These are phyloP conservation scores for Seriola rivoliana DNA, from an alignment of 2,113 vertebrate genomes.

Conservation along the genomic window DNA sequence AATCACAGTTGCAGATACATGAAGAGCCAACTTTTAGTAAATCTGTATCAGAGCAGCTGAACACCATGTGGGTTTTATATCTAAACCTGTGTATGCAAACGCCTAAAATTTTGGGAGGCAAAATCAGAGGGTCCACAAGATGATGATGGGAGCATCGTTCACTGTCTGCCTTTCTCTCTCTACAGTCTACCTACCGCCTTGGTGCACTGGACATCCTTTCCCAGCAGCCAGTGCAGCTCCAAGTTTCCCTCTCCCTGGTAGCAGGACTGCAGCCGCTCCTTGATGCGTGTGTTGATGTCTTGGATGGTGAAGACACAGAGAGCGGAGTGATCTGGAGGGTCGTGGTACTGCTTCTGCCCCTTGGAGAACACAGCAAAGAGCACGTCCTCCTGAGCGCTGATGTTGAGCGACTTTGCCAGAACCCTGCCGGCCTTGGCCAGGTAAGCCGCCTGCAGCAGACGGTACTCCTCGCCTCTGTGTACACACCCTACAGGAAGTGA, in stretches of 20 bases:
- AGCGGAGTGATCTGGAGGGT: constrained; percentile 91
- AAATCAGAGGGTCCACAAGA: background rate
- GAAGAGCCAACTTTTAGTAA: constrained; percentile 33
- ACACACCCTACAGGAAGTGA: constrained; percentile 94
- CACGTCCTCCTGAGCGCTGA: constrained; percentile 90
- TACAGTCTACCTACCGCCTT: constrained; percentile 88
- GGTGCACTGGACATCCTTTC: constrained; percentile 96
- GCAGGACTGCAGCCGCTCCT: constrained; percentile 95
- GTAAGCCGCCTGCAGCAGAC: constrained; percentile 93
- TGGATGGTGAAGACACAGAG: constrained; percentile 94
- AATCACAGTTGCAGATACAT: constrained; percentile 30
- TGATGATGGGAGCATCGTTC: background rate
- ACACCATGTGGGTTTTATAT: background rate
- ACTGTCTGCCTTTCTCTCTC: background rate
- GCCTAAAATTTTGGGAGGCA: background rate
- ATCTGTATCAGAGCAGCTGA: constrained; percentile 2
- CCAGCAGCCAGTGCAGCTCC: constrained; percentile 97
- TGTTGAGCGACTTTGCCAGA: constrained; percentile 90
- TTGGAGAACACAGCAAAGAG: constrained; percentile 98
- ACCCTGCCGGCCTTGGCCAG: constrained; percentile 90
- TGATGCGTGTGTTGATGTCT: constrained; percentile 91
- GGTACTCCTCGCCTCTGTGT: constrained; percentile 90
- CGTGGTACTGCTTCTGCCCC: constrained; percentile 95
- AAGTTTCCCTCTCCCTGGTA: constrained; percentile 97
- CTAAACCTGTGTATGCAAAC: constrained; percentile 9